These are phyloP conservation scores for Cordilura impudica DNA, from an alignment of 2,888 invertebrate species.

Conservation along the genomic window DNA sequence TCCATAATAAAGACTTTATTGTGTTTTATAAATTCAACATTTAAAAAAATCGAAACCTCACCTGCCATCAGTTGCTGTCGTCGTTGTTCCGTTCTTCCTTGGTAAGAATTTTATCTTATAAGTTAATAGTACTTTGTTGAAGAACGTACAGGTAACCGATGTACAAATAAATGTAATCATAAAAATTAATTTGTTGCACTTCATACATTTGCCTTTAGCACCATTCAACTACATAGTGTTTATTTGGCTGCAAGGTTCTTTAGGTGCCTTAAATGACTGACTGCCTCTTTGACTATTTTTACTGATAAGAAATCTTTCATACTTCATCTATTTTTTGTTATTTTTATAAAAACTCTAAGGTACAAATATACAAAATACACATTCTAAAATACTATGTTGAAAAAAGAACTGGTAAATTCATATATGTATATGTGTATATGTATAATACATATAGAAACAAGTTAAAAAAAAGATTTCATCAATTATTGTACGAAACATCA, in stretches of 20 bases:
- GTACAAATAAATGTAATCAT: conserved; percentile 43
- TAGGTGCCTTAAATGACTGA: conserved; percentile 24
- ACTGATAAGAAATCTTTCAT: conserved; percentile 47
- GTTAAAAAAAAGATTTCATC: conserved; percentile 28
- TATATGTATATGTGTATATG: not conserved
- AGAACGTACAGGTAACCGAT: not conserved
- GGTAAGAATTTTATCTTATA: conserved; percentile 6
- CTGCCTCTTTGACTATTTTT: conserved; percentile 29
- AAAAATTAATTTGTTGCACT: conserved; percentile 57
- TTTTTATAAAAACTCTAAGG: conserved; percentile 10
- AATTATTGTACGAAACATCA: conserved; percentile 12
- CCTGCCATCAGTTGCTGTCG: conserved; percentile 5
- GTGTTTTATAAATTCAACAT: too few species aligned
- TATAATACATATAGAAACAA: not conserved
- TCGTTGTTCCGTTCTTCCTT: not conserved
- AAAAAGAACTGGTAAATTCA: not conserved
- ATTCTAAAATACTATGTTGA: not conserved
- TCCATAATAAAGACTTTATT: too few species aligned
- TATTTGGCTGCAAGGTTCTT: not conserved
- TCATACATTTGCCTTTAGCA: conserved; percentile 44
- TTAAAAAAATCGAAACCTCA: not conserved
- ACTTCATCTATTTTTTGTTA: conserved; percentile 18
- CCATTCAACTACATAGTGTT: not conserved
- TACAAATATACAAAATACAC: conserved; percentile 2
- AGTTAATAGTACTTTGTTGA: not conserved